Percentiles rank a stretch among this genome's conserved stretches.
phyloP scores from a whole-genome alignment of 2,797 vertebrate genomes.

The Macropus fuliginosus region DNA sequence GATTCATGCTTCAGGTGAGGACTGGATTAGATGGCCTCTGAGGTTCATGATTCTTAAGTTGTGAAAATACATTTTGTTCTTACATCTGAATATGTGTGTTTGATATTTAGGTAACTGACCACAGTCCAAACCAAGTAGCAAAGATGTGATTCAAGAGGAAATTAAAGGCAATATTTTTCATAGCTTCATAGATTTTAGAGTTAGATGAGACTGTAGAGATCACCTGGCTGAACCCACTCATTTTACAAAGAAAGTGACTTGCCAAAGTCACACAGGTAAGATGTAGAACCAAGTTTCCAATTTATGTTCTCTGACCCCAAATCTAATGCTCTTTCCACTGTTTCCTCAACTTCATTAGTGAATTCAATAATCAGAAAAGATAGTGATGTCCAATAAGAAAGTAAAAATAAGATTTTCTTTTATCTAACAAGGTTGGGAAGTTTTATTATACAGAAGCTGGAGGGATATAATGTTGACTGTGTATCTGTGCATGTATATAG shows the following conservation, averaged over 20 bases:
- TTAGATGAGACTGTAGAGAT: not conserved
- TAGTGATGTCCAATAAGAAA: not conserved
- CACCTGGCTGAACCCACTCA: not conserved
- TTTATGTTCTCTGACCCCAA: not conserved
- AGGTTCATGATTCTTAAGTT: not conserved
- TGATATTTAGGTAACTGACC: not conserved
- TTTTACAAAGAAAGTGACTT: not conserved
- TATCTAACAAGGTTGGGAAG: not conserved
- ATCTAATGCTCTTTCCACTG: not conserved
- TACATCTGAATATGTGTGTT: not conserved
- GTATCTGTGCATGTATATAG: not conserved
- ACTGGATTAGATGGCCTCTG: not conserved
- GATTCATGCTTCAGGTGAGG: not conserved
- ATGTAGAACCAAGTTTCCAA: not conserved
- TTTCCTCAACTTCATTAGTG: not conserved
- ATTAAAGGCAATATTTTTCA: not conserved
- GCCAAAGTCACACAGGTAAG: not conserved
- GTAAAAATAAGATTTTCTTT: not conserved
- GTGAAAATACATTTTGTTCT: not conserved
- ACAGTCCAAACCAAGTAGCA: not conserved
- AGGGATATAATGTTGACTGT: not conserved
- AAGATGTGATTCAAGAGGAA: not conserved
- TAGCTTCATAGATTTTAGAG: not conserved
- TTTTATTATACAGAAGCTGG: not conserved
- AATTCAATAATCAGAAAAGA: not conserved